phyloP scores from a whole-genome alignment of 92 coral and sea anemone species.

The Zoanthus sansibaricus region DNA sequence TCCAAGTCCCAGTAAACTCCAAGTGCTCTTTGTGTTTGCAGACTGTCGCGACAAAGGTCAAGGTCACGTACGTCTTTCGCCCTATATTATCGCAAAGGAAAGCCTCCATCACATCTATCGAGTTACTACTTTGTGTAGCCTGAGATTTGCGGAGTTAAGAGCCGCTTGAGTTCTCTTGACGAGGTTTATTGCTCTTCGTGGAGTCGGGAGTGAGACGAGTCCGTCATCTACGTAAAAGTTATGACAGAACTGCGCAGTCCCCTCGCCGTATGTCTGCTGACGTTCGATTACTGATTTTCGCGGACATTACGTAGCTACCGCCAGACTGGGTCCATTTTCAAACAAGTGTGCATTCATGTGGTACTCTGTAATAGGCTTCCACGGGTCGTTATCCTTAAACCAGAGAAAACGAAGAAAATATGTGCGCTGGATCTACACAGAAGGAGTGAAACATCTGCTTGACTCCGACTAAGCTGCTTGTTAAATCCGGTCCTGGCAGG shows the following conservation, averaged over 20 bases:
- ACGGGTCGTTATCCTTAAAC: constrained; percentile 66
- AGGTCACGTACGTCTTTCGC: constrained; percentile 7
- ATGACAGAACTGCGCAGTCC: constrained; percentile 43
- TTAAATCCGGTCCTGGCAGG: constrained; percentile 66
- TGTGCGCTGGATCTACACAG: constrained; percentile 67
- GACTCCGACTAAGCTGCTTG: constrained; percentile 57
- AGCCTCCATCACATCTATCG: constrained; percentile 57
- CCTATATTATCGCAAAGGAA: constrained; percentile 53
- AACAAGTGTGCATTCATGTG: constrained; percentile 79
- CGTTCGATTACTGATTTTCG: constrained; percentile 55
- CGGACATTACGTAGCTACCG: constrained; percentile 70
- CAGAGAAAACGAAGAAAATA: constrained; percentile 71
- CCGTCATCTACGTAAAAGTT: constrained; percentile 69
- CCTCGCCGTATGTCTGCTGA: constrained; percentile 54
- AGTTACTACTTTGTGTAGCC: constrained; percentile 65
- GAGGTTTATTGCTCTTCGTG: constrained; percentile 45
- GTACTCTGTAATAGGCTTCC: constrained; percentile 59
- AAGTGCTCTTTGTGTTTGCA: constrained; percentile 38
- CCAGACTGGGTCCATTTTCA: constrained; percentile 72
- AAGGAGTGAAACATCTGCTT: constrained; percentile 74
- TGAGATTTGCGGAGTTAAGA: constrained; percentile 52
- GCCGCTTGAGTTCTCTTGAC: constrained; percentile 55
- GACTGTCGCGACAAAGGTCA: constrained; percentile 9
- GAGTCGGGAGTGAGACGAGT: constrained; percentile 31
- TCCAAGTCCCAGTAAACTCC: constrained; percentile 35